Evolutionary conservation across 2,113 vertebrate genomes (phyloP).

Genomic region (Datnioides undecimradiatus): DNA sequence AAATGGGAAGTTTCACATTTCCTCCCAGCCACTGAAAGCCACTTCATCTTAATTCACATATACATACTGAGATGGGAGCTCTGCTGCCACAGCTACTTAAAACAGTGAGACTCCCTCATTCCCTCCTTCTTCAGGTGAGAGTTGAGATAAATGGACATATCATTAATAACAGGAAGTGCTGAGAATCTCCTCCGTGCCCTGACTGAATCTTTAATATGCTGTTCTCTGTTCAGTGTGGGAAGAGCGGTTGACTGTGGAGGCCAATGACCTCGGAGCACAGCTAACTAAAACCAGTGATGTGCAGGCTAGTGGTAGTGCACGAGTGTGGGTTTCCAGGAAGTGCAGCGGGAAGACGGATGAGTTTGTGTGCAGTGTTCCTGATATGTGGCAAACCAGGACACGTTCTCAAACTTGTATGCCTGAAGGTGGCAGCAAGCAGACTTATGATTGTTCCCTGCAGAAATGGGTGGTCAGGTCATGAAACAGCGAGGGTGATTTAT

Average conservation of each 20-base stretch:
- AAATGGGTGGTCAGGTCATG: slow-evolving; percentile 11
- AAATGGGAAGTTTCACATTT: slow-evolving; percentile 32
- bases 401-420: slow-evolving; percentile 1
- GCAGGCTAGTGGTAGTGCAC: background rate
- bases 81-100: background rate
- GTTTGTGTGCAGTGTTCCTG: background rate
- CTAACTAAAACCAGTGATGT: background rate
- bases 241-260: slow-evolving; percentile 32
- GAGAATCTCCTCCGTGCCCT: slow-evolving; percentile 6
- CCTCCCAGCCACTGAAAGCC: slow-evolving; percentile 9
- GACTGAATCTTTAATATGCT: slow-evolving; percentile 19
- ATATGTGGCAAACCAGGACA: slow-evolving; percentile 10
- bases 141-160: slow-evolving; percentile 29
- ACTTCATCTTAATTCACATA: slow-evolving; percentile 30
- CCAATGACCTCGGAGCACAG: slow-evolving; percentile 8
- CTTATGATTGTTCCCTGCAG: background rate
- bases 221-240: slow-evolving; percentile 18
- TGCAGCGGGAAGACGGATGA: slow-evolving; percentile 16
- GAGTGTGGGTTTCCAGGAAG: slow-evolving; percentile 14
- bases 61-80: slow-evolving; percentile 16
- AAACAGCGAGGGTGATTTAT: slow-evolving; percentile 4
- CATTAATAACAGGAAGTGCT: slow-evolving; percentile 50
- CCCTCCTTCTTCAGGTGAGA: background rate
- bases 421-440: background rate
- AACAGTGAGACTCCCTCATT: background rate